These are phyloP conservation scores for Australoheros facetus DNA, from an alignment of 2,797 vertebrate species.

Conservation along the genomic window DNA sequence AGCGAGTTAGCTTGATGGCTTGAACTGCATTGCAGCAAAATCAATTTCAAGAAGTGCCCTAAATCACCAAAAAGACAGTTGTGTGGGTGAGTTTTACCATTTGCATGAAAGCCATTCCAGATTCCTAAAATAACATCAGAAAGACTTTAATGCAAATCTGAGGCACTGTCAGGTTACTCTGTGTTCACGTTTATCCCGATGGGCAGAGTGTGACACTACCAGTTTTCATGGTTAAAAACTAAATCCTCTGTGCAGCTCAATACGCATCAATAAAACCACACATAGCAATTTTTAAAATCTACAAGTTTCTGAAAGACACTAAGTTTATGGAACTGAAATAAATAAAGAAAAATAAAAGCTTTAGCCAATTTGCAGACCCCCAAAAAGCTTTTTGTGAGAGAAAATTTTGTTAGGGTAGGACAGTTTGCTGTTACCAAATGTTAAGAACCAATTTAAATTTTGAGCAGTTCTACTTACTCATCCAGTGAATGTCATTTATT, in stretches of 20 bases:
- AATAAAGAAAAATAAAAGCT: background rate
- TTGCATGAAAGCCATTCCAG: slow-evolving; percentile 46
- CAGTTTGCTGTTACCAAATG: background rate
- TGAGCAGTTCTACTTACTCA: background rate
- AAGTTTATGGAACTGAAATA: background rate
- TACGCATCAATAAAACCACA: background rate
- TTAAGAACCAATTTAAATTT: slow-evolving; percentile 4
- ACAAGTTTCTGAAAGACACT: background rate
- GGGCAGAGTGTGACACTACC: slow-evolving; percentile 39
- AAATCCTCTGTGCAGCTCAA: slow-evolving; percentile 20
- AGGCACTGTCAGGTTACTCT: slow-evolving; percentile 46
- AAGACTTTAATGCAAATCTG: slow-evolving; percentile 52
- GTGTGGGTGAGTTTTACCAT: slow-evolving; percentile 36
- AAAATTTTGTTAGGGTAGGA: background rate
- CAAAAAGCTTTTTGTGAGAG: background rate
- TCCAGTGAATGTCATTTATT: background rate
- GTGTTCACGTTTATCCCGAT: slow-evolving; percentile 35
- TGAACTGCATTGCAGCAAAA: slow-evolving; percentile 57
- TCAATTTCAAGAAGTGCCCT: slow-evolving; percentile 44
- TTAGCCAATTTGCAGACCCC: background rate
- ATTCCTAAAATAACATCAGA: slow-evolving; percentile 41
- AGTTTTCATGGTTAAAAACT: slow-evolving; percentile 3
- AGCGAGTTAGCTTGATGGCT: slow-evolving; percentile 42
- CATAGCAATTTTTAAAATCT: slow-evolving; percentile 5
- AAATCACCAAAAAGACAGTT: slow-evolving; percentile 46